Conservation (phyloP, 2,888 invertebrate species). For the Nomada hirtipes region DNA sequence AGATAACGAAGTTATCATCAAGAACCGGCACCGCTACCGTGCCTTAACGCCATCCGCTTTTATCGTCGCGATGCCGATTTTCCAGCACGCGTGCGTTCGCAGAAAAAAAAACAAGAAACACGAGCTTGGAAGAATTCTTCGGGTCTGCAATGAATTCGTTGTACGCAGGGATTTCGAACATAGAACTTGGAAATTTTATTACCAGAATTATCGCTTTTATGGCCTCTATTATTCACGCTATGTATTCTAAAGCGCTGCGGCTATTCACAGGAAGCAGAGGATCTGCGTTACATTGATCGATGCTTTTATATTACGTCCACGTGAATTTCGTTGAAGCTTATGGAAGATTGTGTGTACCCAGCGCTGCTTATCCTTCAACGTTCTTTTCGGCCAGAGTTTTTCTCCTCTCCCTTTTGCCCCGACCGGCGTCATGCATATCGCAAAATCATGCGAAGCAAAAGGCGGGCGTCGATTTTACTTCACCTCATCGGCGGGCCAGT, state of each 20-base stretch:
- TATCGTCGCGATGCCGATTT: slow-evolving; percentile 14
- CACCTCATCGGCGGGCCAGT: slow-evolving; percentile 48
- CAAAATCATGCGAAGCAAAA: no score
- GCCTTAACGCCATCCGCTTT: slow-evolving; percentile 23
- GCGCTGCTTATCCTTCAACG: slow-evolving; percentile 1
- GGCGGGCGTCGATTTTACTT: slow-evolving; percentile 19
- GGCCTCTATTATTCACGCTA: neutral
- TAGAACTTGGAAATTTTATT: neutral
- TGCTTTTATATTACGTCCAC: neutral
- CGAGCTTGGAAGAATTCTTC: neutral
- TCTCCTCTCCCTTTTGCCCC: neutral
- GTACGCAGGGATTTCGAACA: neutral
- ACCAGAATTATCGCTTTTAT: neutral
- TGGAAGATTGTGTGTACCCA: neutral
- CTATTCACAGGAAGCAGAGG: neutral
- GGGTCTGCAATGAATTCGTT: neutral
- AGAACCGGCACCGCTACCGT: slow-evolving; percentile 26
- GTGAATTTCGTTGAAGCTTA: slow-evolving; percentile 10
- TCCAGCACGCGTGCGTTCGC: neutral
- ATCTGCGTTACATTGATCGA: slow-evolving; percentile 12
- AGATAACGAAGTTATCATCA: slow-evolving; percentile 51
- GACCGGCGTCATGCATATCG: neutral
- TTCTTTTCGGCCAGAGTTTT: neutral
- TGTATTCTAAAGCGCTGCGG: neutral
- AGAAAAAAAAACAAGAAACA: neutral